Evolutionary conservation across 2,113 vertebrate genomes (phyloP), one percentile per base, ranked within the genome.

Genomic region (Tachycineta bicolor): DNA sequence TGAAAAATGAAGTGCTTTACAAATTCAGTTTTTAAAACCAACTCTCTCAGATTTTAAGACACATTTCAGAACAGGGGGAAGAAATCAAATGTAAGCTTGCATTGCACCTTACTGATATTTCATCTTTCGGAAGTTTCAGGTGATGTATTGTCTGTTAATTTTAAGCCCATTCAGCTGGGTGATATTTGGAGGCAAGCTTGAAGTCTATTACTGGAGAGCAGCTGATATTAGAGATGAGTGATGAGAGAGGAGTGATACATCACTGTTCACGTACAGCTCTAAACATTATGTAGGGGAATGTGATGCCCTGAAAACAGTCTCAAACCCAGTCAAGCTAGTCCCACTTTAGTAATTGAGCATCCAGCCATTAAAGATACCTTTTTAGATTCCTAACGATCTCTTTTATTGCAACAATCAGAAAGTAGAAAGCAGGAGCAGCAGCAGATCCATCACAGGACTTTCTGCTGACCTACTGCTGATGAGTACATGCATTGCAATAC

Each of bases 401-500:
- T 82, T 94, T 63, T 64, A 53, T 39, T 73, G 52, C 46, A 44
- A 18, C 22, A 49, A 60, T 74, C 49, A 73, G 83, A 93, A 92
- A 59, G 28, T 1, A 63, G 82, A 79, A 73, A 90, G 41, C 58
- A 83, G 46, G 33, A 92, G 50, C 58, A 91, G 62, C 73, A 92
- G 70, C 69, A 86, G 68, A 84, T 94, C 91, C 80, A 94, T 71
- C 73, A 77, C 47, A 58, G 47, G 62, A 37, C 50, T 85, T 95
- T 94, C 47, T 88, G 68, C 59, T 89, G 89, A 92, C 87, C 80
- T 75, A 11, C 85, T 83, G 18, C 50, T 63, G 62, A 47, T 82
- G 56, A 74, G 46, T 58, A 74, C 44, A 46, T 53, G 55, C 33
- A 49, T 69, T 95, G 64, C 71, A 90, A 58, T 81, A 33, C 33